These are phyloP conservation scores for Hydrolagus colliei DNA, from an alignment of 2,797 vertebrate species.

Conservation along the genomic window DNA sequence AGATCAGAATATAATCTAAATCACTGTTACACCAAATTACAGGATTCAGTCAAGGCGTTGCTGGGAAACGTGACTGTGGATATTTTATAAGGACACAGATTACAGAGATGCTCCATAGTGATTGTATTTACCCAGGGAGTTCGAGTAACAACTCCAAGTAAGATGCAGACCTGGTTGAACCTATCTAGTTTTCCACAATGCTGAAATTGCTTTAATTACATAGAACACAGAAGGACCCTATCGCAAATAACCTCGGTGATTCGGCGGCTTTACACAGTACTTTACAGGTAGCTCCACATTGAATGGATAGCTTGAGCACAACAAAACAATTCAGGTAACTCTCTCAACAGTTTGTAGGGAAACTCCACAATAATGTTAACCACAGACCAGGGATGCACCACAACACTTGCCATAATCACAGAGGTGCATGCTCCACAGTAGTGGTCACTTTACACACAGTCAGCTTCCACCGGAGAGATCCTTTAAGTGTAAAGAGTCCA, in stretches of 20 bases:
- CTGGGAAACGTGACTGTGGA: slow-evolving; percentile 36
- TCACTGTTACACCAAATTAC: slow-evolving; percentile 35
- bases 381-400: neutral
- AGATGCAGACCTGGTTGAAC: neutral
- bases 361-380: no score
- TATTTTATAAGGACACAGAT: slow-evolving; percentile 16
- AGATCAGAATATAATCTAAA: no score
- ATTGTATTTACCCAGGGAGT: neutral
- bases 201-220: neutral
- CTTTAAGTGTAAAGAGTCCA: neutral
- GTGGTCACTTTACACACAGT: neutral
- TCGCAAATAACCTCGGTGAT: neutral
- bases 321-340: no score
- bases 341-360: no score
- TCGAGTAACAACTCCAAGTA: neutral
- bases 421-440: neutral
- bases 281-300: no score
- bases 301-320: no score
- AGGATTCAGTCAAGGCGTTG: slow-evolving; percentile 46
- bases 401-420: neutral
- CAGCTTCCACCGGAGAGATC: neutral
- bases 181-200: neutral
- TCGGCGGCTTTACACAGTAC: no score
- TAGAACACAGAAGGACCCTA: neutral
- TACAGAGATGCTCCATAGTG: neutral